Base-by-base conservation (phyloP, 2,888 invertebrate genomes). In the Unio pictorum region DNA sequence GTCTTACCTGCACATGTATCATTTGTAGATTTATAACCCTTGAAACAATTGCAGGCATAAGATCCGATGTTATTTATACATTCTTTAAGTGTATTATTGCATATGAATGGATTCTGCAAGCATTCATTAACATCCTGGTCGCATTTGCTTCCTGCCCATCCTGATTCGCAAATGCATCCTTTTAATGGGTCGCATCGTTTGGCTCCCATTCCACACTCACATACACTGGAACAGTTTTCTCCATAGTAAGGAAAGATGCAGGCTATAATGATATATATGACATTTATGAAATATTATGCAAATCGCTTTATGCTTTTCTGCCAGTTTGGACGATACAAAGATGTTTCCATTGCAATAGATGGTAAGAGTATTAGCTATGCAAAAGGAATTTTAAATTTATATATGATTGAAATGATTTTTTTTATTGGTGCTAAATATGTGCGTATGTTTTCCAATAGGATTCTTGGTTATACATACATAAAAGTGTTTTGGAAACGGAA, bases 91-190 rank as follows among this genome's bases (percentile, higher is more conserved):
- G 20, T 55, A 3, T 63, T 55, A 20, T 69, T 69, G 30, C 28
- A 5, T 23, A 28, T 65, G 58, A 70, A 67, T 0, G 77, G 72
- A 6, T 23, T 54, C n/a, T 59, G 34, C 17, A 8, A 26, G 61
- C 79, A 79, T 18, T 73, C 76, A 55, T 74, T 55, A 3, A 65
- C 60, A 61, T 79, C 75, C 8, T 3, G 4, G n/a, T 64, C 63
- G 62, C 79, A 79, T 34, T 68, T 56, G 7, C 55, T 63, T 20
- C 77, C 77, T 56, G 17, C 28, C 64, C 64, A 70, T 20, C 64
- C 67, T 18, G 54, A 4, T 20, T 60, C 26, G 54, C 71, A 71
- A 17, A 60, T 20, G 54, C 71, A 71, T 20, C 65, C 65, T 8
- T 15, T n/a, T 54, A 67, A 18, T 1, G 63, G 30, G 55, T 73